Conservation (phyloP, 2,113 vertebrate genomes). For the Toxotes chatareus region DNA sequence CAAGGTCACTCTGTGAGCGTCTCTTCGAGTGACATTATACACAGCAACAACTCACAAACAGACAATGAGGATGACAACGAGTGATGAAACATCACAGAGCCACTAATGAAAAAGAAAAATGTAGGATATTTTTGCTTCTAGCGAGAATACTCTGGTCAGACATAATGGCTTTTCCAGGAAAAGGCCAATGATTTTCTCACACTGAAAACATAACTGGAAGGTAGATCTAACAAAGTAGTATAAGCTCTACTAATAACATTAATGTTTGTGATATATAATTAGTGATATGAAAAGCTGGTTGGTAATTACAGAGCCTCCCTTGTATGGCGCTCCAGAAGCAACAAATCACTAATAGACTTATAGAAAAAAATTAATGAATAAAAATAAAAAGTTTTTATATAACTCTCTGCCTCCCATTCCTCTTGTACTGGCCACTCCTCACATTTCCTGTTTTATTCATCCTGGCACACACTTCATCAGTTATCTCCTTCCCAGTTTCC, state of each 20-base stretch:
- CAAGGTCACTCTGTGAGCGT: conserved; percentile 57
- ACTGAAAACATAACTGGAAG: conserved; percentile 19
- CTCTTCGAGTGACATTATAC: conserved; percentile 53
- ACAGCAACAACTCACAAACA: conserved; percentile 43
- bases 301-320: conserved; percentile 19
- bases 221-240: background rate
- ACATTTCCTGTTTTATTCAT: conserved; percentile 4
- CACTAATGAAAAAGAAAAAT: conserved; percentile 58
- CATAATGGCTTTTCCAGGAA: conserved; percentile 51
- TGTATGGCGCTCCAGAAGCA: background rate
- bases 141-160: conserved; percentile 60
- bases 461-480: conserved; percentile 19
- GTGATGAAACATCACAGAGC: conserved; percentile 41
- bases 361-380: no score
- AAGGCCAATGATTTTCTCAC: conserved; percentile 20
- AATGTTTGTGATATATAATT: conserved; percentile 51
- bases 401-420: conserved; percentile 7
- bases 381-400: no score
- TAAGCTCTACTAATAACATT: background rate
- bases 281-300: background rate
- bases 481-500: conserved; percentile 30
- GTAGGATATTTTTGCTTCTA: conserved; percentile 58
- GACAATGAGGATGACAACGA: conserved; percentile 47
- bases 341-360: conserved; percentile 20
- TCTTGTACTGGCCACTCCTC: conserved; percentile 2